phyloP scores from a whole-genome alignment of 2,888 invertebrate species.

The Physocephala rufipes region DNA sequence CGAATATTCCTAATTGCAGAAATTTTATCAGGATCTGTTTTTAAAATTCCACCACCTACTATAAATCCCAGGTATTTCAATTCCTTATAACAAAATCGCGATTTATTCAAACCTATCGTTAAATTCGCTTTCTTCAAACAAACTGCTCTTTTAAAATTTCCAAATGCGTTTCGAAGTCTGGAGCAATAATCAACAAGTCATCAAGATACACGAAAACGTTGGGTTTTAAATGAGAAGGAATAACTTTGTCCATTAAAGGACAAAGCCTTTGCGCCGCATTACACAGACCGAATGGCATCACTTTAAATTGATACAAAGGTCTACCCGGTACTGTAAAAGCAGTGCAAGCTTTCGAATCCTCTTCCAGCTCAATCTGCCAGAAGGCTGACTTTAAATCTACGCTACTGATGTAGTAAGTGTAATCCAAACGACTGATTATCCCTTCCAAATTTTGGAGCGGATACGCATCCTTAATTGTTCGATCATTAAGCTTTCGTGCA shows the following conservation, averaged over 20 bases:
- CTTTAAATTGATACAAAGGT: too few species aligned
- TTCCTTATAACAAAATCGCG: constrained; percentile 2
- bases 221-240: neutral
- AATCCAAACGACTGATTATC: constrained; percentile 3
- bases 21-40: constrained; percentile 24
- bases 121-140: neutral
- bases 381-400: constrained; percentile 4
- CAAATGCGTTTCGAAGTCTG: constrained; percentile 1
- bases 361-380: constrained; percentile 2
- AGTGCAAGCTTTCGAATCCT: neutral
- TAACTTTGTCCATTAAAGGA: constrained; percentile 14
- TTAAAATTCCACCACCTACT: neutral
- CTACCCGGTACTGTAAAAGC: constrained; percentile 37
- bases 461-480: constrained; percentile 19
- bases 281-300: neutral
- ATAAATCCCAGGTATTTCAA: constrained; percentile 2
- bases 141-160: neutral
- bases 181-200: constrained; percentile 1
- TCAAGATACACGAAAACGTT: constrained; percentile 12
- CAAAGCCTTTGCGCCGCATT: constrained; percentile 13
- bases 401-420: constrained; percentile 2
- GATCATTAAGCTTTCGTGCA: constrained; percentile 29
- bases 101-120: neutral
- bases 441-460: constrained; percentile 5
- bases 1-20: neutral